phyloP scores from a whole-genome alignment of 2,797 vertebrate species.

The Rhinoraja longicauda region DNA sequence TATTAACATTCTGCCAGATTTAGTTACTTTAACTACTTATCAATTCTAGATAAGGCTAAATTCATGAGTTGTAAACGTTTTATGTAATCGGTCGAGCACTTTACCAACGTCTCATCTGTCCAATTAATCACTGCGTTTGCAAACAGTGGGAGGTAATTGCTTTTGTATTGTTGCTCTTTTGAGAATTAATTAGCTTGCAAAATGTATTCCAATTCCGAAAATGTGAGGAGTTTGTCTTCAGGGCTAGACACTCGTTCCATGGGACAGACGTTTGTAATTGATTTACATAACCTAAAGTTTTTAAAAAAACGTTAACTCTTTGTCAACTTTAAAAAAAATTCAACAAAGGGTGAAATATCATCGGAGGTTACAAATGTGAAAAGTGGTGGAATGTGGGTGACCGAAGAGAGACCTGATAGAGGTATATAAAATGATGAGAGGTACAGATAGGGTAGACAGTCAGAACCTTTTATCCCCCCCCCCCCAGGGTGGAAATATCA shows the following conservation, averaged over 20 bases:
- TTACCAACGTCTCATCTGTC: conserved; percentile 32
- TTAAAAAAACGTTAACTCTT: not conserved
- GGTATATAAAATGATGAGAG: too few species aligned
- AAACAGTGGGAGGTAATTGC: conserved; percentile 1
- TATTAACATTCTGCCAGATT: conserved; percentile 28
- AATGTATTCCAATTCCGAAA: not conserved
- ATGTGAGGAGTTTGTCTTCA: not conserved
- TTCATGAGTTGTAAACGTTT: conserved; percentile 22
- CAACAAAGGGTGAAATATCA: not conserved
- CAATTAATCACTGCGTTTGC: conserved; percentile 14
- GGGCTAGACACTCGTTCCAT: not conserved
- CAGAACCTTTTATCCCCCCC: too few species aligned
- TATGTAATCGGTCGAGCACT: conserved; percentile 1
- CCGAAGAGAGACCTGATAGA: too few species aligned
- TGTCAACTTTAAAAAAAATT: not conserved
- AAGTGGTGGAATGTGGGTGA: too few species aligned
- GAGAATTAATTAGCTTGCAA: conserved; percentile 32
- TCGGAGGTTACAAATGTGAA: too few species aligned
- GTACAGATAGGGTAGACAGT: too few species aligned
- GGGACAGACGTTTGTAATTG: conserved; percentile 4
- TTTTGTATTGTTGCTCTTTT: not conserved
- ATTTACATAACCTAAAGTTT: conserved; percentile 15
- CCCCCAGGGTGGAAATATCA: too few species aligned
- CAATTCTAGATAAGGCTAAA: conserved; percentile 25
- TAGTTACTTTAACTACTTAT: conserved; percentile 30